These are phyloP conservation scores for Callosobruchus maculatus DNA, from an alignment of 2,888 invertebrate species.

Conservation along the genomic window DNA sequence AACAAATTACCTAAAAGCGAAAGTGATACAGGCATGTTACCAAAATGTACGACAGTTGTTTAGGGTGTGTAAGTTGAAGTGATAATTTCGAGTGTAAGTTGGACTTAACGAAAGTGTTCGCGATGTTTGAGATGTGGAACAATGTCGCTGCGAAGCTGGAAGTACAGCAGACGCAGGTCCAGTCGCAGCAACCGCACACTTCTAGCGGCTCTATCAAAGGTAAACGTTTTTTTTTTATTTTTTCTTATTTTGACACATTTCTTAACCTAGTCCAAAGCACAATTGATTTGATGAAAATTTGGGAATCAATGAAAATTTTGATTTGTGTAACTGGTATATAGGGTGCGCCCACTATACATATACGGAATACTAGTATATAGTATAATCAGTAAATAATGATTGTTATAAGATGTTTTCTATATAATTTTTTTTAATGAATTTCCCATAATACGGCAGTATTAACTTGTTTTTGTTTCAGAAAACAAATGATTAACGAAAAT, in stretches of 20 bases:
- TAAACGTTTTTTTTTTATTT: constrained; percentile 40
- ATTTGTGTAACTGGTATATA: too few species aligned
- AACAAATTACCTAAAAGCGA: not conserved
- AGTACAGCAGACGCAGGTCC: constrained; percentile 61
- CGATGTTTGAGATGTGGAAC: constrained; percentile 83
- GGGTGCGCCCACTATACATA: too few species aligned
- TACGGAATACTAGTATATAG: too few species aligned
- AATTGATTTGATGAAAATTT: too few species aligned
- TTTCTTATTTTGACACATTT: not conserved
- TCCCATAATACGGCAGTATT: too few species aligned
- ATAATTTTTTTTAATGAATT: too few species aligned
- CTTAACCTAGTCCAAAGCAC: too few species aligned
- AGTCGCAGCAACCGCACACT: constrained; percentile 69
- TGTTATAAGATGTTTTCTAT: too few species aligned
- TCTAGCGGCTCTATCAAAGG: constrained; percentile 82
- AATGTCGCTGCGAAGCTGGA: constrained; percentile 73
- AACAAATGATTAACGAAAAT: too few species aligned
- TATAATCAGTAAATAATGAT: too few species aligned
- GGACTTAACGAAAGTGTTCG: constrained; percentile 31
- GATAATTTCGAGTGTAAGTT: not conserved
- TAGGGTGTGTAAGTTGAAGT: constrained; percentile 4
- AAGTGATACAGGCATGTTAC: constrained; percentile 7
- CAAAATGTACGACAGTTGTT: constrained; percentile 2
- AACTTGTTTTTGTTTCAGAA: too few species aligned
- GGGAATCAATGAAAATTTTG: too few species aligned